These are phyloP conservation scores for Achlya flavicornis DNA, from an alignment of 2,888 invertebrate species.

Conservation along the genomic window DNA sequence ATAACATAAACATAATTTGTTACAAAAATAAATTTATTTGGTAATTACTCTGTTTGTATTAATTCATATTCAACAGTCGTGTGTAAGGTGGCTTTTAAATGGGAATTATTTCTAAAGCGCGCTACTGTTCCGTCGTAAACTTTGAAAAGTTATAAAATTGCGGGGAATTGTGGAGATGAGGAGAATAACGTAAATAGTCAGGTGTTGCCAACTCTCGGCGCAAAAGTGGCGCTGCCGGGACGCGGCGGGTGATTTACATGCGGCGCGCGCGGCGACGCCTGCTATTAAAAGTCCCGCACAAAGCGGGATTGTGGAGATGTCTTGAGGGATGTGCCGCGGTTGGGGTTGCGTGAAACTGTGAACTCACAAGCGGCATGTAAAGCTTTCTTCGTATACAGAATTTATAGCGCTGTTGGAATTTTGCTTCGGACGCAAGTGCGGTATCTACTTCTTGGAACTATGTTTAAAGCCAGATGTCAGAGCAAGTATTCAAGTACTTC, in stretches of 20 bases:
- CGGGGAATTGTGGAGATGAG: slow-evolving; percentile 53
- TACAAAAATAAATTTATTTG: slow-evolving; percentile 34
- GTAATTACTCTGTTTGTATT: slow-evolving; percentile 30
- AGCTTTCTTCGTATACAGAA: slow-evolving; percentile 10
- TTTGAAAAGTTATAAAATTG: slow-evolving; percentile 72
- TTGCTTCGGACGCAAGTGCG: neutral
- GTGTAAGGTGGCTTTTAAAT: slow-evolving; percentile 35
- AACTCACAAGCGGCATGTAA: neutral
- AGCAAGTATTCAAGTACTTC: no score
- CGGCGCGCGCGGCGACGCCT: slow-evolving; percentile 42
- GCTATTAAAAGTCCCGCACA: slow-evolving; percentile 70
- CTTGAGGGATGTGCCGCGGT: slow-evolving; percentile 30
- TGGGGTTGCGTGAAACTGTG: slow-evolving; percentile 9
- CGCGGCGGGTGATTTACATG: slow-evolving; percentile 63
- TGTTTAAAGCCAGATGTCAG: neutral
- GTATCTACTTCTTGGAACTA: neutral
- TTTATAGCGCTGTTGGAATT: slow-evolving; percentile 11
- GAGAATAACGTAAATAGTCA: slow-evolving; percentile 67
- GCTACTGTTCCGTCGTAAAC: slow-evolving; percentile 60
- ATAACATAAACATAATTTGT: slow-evolving; percentile 22
- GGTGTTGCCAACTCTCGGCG: slow-evolving; percentile 55
- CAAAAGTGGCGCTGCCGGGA: slow-evolving; percentile 22
- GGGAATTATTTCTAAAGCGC: slow-evolving; percentile 64
- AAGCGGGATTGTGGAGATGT: slow-evolving; percentile 36
- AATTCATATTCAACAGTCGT: slow-evolving; percentile 41